These are phyloP conservation scores for Orussus abietinus DNA, from an alignment of 1,140 invertebrate genomes.

Conservation along the genomic window DNA sequence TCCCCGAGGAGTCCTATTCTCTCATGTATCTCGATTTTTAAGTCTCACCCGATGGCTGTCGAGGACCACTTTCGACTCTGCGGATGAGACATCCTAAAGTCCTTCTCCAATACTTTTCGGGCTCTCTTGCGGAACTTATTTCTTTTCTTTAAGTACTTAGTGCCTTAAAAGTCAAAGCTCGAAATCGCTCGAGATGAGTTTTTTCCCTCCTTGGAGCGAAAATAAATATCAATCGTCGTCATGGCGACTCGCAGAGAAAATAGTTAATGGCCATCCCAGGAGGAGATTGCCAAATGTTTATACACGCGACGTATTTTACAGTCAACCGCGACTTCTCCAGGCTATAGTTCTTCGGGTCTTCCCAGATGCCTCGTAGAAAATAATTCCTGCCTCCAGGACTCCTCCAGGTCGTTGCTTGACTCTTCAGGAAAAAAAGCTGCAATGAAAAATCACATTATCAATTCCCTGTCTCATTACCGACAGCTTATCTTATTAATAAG, in stretches of 20 bases:
- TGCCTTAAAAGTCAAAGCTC: slow-evolving; percentile 28
- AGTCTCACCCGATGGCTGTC: too few species aligned
- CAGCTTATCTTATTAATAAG: too few species aligned
- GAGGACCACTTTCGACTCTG: too few species aligned
- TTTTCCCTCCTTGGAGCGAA: slow-evolving; percentile 18
- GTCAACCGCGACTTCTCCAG: slow-evolving; percentile 21
- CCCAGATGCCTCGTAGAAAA: slow-evolving; percentile 18
- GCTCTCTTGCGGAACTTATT: too few species aligned
- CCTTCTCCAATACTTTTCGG: too few species aligned
- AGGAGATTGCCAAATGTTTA: slow-evolving; percentile 24
- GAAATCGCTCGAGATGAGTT: slow-evolving; percentile 29
- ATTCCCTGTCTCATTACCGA: too few species aligned
- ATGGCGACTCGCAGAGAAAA: slow-evolving; percentile 19
- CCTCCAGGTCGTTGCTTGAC: too few species aligned
- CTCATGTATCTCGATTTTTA: slow-evolving; percentile 31
- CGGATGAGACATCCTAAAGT: too few species aligned
- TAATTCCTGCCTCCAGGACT: too few species aligned
- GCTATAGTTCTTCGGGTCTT: slow-evolving; percentile 15
- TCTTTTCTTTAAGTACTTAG: slow-evolving; percentile 35
- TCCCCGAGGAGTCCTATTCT: too few species aligned
- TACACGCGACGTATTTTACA: slow-evolving; percentile 33
- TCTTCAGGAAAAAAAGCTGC: too few species aligned
- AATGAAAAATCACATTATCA: too few species aligned
- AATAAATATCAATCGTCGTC: slow-evolving; percentile 30
- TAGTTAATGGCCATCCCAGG: slow-evolving; percentile 25